Conservation (phyloP, 2,888 invertebrate species). For the Drepana falcataria region DNA sequence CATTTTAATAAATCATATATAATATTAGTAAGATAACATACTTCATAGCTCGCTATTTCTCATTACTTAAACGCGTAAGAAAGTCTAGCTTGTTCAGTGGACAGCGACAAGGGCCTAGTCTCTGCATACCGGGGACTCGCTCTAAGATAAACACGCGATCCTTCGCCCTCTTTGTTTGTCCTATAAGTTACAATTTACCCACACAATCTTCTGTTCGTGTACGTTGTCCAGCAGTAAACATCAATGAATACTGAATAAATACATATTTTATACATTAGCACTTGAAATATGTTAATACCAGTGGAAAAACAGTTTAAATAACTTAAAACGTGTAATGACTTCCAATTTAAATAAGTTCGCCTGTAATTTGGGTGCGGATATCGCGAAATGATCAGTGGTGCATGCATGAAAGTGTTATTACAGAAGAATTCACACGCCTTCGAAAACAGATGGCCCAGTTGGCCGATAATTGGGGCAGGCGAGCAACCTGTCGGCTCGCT, state of each 20-base stretch:
- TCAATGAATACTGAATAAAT: too few species aligned
- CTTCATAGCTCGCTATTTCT: conserved; percentile 11
- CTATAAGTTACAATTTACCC: conserved; percentile 21
- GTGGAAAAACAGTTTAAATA: background rate
- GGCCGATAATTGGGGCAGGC: conserved; percentile 71
- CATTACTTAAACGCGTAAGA: conserved; percentile 8
- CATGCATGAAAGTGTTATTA: conserved; percentile 51
- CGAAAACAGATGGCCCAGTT: conserved; percentile 64
- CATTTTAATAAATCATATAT: too few species aligned
- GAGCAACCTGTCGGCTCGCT: conserved; percentile 69
- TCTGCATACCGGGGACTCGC: conserved; percentile 19
- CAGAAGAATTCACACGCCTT: conserved; percentile 59
- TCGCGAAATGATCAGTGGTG: conserved; percentile 15
- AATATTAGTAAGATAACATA: too few species aligned
- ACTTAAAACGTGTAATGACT: background rate
- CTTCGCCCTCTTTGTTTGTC: conserved; percentile 3
- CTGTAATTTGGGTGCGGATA: conserved; percentile 8
- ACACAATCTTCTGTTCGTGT: too few species aligned
- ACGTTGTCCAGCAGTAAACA: too few species aligned
- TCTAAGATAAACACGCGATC: conserved; percentile 33
- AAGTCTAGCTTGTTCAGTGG: conserved; percentile 14
- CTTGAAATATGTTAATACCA: too few species aligned
- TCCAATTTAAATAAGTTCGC: background rate
- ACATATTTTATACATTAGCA: too few species aligned
- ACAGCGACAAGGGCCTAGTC: conserved; percentile 21